Conservation (phyloP, 2,113 vertebrate species). For the Chaenogobius annularis region DNA sequence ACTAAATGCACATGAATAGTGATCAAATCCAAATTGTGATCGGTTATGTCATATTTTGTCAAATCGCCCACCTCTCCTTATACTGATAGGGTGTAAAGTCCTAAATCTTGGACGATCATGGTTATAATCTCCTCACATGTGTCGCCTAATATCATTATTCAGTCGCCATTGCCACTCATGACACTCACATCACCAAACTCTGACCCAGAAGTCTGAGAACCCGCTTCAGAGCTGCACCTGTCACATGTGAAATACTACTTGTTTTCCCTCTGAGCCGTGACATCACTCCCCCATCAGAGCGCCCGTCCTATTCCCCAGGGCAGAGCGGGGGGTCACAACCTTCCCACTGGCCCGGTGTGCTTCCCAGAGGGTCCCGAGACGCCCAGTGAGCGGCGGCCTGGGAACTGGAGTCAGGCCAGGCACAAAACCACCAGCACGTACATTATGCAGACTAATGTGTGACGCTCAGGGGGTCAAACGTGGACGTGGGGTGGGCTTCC, state of each 20-base stretch:
- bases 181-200: conserved; percentile 9
- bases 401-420: conserved; percentile 42
- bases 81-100: too few relatives aligned
- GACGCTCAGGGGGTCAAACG: background rate
- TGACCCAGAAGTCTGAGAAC: conserved; percentile 37
- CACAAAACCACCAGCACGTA: background rate
- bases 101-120: too few relatives aligned
- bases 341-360: background rate
- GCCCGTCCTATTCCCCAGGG: background rate
- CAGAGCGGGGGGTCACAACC: background rate
- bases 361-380: conserved; percentile 36
- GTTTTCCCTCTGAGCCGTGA: too few relatives aligned
- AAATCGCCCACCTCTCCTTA: too few relatives aligned
- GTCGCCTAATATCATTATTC: background rate
- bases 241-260: too few relatives aligned
- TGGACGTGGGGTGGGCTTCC: conserved; percentile 15
- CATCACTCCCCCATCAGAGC: conserved; percentile 7
- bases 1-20: too few relatives aligned
- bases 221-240: background rate
- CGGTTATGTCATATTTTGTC: too few relatives aligned
- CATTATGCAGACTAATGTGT: background rate
- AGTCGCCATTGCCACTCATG: background rate
- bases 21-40: too few relatives aligned
- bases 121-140: conserved; percentile 11
- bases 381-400: conserved; percentile 45